Base-by-base conservation (phyloP, 1,140 invertebrate genomes). In the Littorina saxatilis region DNA sequence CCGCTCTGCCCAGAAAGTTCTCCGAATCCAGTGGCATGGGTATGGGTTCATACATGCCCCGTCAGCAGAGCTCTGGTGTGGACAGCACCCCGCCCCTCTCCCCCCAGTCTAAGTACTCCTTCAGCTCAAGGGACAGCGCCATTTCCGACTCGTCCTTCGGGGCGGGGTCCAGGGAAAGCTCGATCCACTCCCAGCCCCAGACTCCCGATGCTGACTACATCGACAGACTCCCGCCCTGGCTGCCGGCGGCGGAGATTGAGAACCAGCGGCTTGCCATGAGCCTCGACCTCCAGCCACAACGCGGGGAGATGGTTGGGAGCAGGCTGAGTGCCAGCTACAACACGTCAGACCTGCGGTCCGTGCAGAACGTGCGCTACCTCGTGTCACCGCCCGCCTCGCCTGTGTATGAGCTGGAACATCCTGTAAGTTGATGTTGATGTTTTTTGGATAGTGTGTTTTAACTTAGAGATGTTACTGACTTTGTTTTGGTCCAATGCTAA, bases 111-210 rank as follows among this genome's bases (percentile, higher is more conserved):
- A 86, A 85, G 83, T 79, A 87, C 80, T 90, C 89, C 2, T 83
- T 85, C 61, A 89, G 88, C 83, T 89, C 88, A 43, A 43, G 86
- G 43, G 89, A 90, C 78, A 89, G 88, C 83, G 84, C 85, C 39
- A 82, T 89, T 17, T 73, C 87, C 81, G 84, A 79, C 43, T 83
- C 82, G 11, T 76, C 73, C 27, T 84, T 83, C 29, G 87, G 86
- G 74, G 79, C 72, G 47, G 76, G 47, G 66, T 82, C 80, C 66
- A 47, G 55, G 74, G 85, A 83, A 39, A 84, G 55, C 55, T 85
- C 70, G 81, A 74, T 80, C 15, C 40, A 58, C 40, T 87, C 84
- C 9, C 80, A 82, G 35, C 83, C 82, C 2, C 84, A 84, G 55
- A 85, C 85, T 3, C 85, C 85, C 13, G 85, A 85, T 27, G 80